A percentile compares a stretch with the other conserved stretches of the same genome.
Evolutionary conservation across 2,797 vertebrate species (phyloP).

Genomic region (Nothura maculosa): DNA sequence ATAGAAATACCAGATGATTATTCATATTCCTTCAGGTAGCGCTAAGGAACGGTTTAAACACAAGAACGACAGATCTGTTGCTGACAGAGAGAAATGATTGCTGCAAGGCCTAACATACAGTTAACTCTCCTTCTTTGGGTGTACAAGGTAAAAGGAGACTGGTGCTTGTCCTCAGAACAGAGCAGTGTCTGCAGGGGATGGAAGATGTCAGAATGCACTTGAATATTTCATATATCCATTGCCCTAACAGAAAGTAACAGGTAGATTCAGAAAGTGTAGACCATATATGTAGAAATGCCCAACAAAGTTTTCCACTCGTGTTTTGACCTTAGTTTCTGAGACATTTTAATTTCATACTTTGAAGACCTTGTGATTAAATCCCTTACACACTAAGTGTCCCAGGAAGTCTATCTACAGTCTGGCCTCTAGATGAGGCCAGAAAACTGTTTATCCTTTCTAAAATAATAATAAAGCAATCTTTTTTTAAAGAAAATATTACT

Average conservation of each 20-base stretch:
- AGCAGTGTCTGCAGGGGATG: neutral
- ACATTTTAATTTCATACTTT: neutral
- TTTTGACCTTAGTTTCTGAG: constrained; percentile 18
- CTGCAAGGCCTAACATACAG: neutral
- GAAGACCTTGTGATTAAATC: neutral
- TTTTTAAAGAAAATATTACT: neutral
- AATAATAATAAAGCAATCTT: neutral
- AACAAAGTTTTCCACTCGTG: neutral
- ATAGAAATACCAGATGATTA: neutral
- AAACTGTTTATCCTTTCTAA: neutral
- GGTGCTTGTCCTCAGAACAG: neutral
- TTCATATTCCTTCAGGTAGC: constrained; percentile 15
- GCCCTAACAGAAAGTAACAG: neutral
- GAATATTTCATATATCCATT: neutral
- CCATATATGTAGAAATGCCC: neutral
- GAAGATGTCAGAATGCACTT: neutral
- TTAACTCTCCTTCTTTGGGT: neutral
- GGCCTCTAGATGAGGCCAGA: constrained; percentile 22
- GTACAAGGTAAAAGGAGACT: neutral
- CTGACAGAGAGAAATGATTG: neutral
- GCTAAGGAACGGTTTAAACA: neutral
- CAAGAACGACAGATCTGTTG: neutral
- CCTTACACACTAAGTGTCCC: neutral
- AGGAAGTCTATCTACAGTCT: constrained; percentile 15
- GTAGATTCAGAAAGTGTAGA: neutral